Conservation (phyloP, 2,888 invertebrate genomes). For the Meganola albula region DNA sequence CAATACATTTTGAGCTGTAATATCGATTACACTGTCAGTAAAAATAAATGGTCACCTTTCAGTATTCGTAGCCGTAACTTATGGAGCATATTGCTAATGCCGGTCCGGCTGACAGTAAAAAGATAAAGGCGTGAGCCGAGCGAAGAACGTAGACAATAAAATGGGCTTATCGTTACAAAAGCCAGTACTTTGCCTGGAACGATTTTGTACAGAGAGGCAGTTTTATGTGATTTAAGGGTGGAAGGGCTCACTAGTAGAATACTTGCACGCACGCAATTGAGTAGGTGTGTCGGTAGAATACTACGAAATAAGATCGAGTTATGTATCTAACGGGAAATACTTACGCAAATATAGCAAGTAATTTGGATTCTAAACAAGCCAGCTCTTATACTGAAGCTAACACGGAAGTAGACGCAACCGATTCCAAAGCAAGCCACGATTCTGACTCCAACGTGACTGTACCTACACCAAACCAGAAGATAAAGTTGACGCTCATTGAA, state of each 20-base stretch:
- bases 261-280: conserved; percentile 8
- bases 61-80: conserved; percentile 46
- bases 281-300: too few species aligned
- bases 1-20: too few species aligned
- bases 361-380: too few species aligned
- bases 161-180: conserved; percentile 56
- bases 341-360: too few species aligned
- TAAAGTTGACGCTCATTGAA: too few species aligned
- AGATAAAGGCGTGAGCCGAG: conserved; percentile 52
- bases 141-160: conserved; percentile 56
- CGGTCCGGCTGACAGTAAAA: conserved; percentile 53
- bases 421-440: too few species aligned
- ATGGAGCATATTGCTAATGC: conserved; percentile 57
- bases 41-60: conserved; percentile 36
- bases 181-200: conserved; percentile 43
- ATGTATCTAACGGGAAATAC: too few species aligned
- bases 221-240: conserved; percentile 37
- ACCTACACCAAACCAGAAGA: too few species aligned
- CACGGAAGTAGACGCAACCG: too few species aligned
- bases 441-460: too few species aligned
- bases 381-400: too few species aligned
- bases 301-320: too few species aligned
- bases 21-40: conserved; percentile 23
- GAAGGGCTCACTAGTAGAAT: conserved; percentile 10
- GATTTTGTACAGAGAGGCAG: conserved; percentile 25